Percentiles rank a stretch among this genome's conserved stretches.
phyloP scores from a whole-genome alignment of 2,888 invertebrate species.

The Aricia artaxerxes region DNA sequence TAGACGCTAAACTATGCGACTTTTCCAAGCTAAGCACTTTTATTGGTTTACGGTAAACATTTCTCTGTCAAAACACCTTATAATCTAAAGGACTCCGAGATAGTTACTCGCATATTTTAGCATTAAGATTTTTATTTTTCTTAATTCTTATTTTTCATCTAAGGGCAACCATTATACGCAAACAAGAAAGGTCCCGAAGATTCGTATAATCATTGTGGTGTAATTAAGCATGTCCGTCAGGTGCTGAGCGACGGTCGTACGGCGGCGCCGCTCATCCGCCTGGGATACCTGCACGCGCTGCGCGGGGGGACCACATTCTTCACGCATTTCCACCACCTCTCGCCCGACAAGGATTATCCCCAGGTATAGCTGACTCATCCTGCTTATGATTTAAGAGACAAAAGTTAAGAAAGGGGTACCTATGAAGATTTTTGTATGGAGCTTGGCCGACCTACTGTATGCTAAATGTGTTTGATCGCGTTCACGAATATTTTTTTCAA shows the following conservation, averaged over 20 bases:
- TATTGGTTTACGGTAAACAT: not conserved
- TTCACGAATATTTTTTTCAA: too few species aligned
- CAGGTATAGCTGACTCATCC: slow-evolving; percentile 76
- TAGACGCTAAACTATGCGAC: not conserved
- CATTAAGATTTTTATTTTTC: not conserved
- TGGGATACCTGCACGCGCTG: slow-evolving; percentile 89
- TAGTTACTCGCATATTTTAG: not conserved
- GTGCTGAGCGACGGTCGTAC: slow-evolving; percentile 95
- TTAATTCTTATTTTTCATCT: not conserved
- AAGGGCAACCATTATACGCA: not conserved
- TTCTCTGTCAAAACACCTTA: not conserved
- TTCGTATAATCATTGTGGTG: not conserved
- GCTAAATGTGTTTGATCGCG: too few species aligned
- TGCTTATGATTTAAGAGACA: not conserved
- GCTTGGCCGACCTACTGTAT: too few species aligned
- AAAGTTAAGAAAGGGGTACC: not conserved
- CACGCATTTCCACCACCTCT: slow-evolving; percentile 93
- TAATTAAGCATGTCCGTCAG: slow-evolving; percentile 46
- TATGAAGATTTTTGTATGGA: too few species aligned
- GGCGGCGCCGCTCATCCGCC: slow-evolving; percentile 89
- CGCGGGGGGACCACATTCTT: slow-evolving; percentile 91
- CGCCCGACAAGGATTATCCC: slow-evolving; percentile 88
- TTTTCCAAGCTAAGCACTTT: not conserved
- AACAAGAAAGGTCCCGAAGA: not conserved
- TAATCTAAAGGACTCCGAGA: too few species aligned